Evolutionary conservation across 2,113 vertebrate genomes (phyloP).

Genomic region (Nothocercus nigrocapillus): DNA sequence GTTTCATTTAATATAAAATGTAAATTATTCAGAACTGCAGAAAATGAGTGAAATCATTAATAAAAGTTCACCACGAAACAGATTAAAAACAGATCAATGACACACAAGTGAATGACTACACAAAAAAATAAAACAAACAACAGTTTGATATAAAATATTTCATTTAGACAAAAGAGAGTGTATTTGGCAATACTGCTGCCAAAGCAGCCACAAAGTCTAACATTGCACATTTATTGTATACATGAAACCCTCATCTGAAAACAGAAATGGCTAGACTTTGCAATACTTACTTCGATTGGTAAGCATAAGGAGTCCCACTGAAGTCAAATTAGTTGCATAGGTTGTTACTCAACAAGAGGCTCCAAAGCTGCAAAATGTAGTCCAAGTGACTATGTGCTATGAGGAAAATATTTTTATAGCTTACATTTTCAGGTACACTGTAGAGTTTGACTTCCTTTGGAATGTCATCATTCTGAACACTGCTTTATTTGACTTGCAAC

Average conservation of each 20-base stretch:
- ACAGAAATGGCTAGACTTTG: background rate
- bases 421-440: background rate
- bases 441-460: background rate
- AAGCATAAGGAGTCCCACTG: background rate
- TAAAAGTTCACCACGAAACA: slow-evolving; percentile 55
- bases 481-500: background rate
- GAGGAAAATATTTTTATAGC: background rate
- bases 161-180: slow-evolving; percentile 19
- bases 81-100: slow-evolving; percentile 53
- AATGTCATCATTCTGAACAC: background rate
- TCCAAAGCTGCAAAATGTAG: background rate
- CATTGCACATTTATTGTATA: background rate
- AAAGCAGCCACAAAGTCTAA: slow-evolving; percentile 41
- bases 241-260: slow-evolving; percentile 30
- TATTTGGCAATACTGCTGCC: slow-evolving; percentile 42
- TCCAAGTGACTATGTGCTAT: background rate
- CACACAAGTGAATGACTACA: slow-evolving; percentile 16
- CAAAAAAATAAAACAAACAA: slow-evolving; percentile 24
- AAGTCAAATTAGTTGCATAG: background rate
- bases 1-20: slow-evolving; percentile 57
- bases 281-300: background rate
- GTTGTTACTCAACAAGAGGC: background rate
- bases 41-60: slow-evolving; percentile 18
- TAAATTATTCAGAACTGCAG: slow-evolving; percentile 40
- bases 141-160: slow-evolving; percentile 48